phyloP scores from a whole-genome alignment of 2,888 invertebrate species.

The Tipula vernalis region DNA sequence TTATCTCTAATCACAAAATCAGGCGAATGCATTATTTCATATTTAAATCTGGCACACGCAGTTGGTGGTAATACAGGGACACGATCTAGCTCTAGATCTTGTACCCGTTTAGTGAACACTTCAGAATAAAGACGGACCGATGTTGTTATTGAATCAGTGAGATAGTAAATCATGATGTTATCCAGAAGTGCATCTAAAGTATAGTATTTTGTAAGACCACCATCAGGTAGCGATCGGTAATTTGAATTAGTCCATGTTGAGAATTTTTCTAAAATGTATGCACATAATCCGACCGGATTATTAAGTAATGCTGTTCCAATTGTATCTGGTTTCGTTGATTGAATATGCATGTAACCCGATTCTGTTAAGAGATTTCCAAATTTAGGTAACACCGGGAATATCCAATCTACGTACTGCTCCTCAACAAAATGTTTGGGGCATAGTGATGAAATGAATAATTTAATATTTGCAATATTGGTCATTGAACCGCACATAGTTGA shows the following conservation, averaged over 20 bases:
- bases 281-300: conserved; percentile 67
- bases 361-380: conserved; percentile 25
- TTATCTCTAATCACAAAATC: conserved; percentile 23
- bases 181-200: conserved; percentile 60
- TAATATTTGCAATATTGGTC: conserved; percentile 23
- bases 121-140: conserved; percentile 66
- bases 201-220: conserved; percentile 50
- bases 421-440: conserved; percentile 43
- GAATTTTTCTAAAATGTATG: conserved; percentile 76
- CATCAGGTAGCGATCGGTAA: conserved; percentile 42
- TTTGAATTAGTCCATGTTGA: conserved; percentile 54
- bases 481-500: conserved; percentile 42
- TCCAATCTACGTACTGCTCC: conserved; percentile 28
- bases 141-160: conserved; percentile 56
- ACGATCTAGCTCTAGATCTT: conserved; percentile 29
- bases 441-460: conserved; percentile 35
- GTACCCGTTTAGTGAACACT: conserved; percentile 30
- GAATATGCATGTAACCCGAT: conserved; percentile 52
- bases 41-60: conserved; percentile 28
- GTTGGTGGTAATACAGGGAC: conserved; percentile 23
- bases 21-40: conserved; percentile 24
- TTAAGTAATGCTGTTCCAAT: conserved; percentile 56
- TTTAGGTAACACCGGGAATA: conserved; percentile 29
- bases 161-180: conserved; percentile 77
- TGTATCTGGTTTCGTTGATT: conserved; percentile 75